Evolutionary conservation across 30 jellyfish, hydroid and myxozoan genomes (phyloP), one percentile per base, ranked within the genome.

Genomic region (Pelagia noctiluca): DNA sequence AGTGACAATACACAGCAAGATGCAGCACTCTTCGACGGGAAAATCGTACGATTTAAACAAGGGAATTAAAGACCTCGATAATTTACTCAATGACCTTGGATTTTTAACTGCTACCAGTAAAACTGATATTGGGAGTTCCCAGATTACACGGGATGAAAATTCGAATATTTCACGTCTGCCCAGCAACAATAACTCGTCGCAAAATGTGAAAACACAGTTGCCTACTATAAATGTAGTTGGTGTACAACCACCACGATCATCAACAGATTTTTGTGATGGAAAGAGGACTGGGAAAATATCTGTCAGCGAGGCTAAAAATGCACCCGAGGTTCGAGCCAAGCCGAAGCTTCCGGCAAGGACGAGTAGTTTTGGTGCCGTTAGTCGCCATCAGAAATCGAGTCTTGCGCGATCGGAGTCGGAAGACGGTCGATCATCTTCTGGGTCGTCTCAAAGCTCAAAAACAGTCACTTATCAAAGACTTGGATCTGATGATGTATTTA

Each of bases 41-140:
- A 63, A 89, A 47, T 71, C 97, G 12, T 62, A 31, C 48, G 96
- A 91, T 38, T 50, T 85, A 12, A 50, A 87, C 7, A 85, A 67
- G 67, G 98, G 98, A 12, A 91, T 91, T 31, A 79, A 84, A 46
- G 98, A 83, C 47, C 87, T 91, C 22, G 98, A 91, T 53, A 81
- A 85, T 64, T 73, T 91, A 35, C 81, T 91, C 10, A 95, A 80
- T 4, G 98, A 91, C 34, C 88, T 91, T 22, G 95, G 95, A 3
- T 69, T 73, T 35, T 66, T 86, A 0, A 86, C 89, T 36, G 78
- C 83, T 19, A 19, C 96, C 13, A 75, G 83, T 65, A 68, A 82
- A 29, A 73, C 54, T 1, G 47, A 10, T 11, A 8, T 2, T 8
- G 26, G 4, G 21, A 3, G 28, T 3, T 10, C 68, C 2, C 2